Base-by-base conservation (phyloP, 1,140 invertebrate genomes). In the Cryptotermes secundus region DNA sequence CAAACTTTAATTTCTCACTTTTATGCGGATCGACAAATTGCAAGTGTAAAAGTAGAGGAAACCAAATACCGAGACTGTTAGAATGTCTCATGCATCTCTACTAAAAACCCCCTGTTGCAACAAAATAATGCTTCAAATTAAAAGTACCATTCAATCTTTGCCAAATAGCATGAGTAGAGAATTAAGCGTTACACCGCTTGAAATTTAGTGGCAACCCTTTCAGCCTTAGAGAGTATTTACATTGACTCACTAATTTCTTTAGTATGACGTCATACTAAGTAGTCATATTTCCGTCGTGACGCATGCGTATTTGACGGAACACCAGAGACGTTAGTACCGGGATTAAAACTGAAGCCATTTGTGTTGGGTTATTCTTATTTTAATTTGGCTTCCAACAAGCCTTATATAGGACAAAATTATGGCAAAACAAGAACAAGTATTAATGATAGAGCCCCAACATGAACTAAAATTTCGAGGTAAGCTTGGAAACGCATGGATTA, bases 401-500 rank as follows among this genome's bases (percentile, higher is more conserved):
- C 49, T 65, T 53, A 36, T 35, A 35, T 85, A 86, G 80, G 65
- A n/a, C 85, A 86, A 80, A 85, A 89, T 86, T 86, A 90, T 91
- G 90, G 88, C 88, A 79, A 91, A 91, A 86, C 89, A 88, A 86
- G 92, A 94, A 90, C 94, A 95, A 89, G 91, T 95, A 87, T 92
- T 95, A 89, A 91, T 91, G 88, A 94, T 95, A 91, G 93, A 95
- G 86, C 94, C 94, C 85, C 92, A 93, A 89, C 92, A 92, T 88
- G 94, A 95, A 89, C 91, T 95, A 82, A 93, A 93, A 90, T 95
- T 95, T 90, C 91, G 91, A 92, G 94, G 94, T 95, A 91, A 88
- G 89, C 49, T 53, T 31, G n/a, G 31, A 82, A 45, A 82, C 45
- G 38, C 9, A 16, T 34, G 36, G n/a, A 45, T 45, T 31, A 82